Evolutionary conservation across 2,113 vertebrate species (phyloP).

Genomic region (Nibea coibor): DNA sequence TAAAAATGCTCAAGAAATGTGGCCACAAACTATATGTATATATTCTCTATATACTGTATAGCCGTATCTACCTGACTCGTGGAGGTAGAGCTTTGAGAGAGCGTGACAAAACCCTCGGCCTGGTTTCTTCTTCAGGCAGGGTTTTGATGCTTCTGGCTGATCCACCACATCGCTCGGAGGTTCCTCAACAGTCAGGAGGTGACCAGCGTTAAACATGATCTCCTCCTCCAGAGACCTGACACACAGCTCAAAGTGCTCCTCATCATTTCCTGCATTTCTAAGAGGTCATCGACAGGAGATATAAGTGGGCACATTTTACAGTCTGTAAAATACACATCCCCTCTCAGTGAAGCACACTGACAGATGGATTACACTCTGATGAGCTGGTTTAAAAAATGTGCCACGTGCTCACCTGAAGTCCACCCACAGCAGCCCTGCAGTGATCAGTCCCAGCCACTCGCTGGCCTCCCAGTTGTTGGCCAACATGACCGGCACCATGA

Average conservation of each 20-base stretch:
- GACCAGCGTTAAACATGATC: slow-evolving; percentile 65
- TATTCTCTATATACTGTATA: too few species aligned
- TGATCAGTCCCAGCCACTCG: slow-evolving; percentile 76
- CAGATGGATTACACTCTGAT: too few species aligned
- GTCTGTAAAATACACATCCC: too few species aligned
- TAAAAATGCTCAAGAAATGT: too few species aligned
- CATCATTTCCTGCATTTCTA: slow-evolving; percentile 55
- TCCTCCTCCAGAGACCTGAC: slow-evolving; percentile 69
- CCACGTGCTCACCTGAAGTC: slow-evolving; percentile 68
- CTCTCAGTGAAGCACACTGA: too few species aligned
- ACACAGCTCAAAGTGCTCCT: slow-evolving; percentile 68
- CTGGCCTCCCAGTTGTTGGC: slow-evolving; percentile 72
- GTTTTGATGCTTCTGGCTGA: slow-evolving; percentile 7
- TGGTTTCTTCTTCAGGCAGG: slow-evolving; percentile 43
- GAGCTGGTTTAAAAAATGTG: too few species aligned
- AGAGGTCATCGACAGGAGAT: background rate
- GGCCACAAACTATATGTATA: too few species aligned
- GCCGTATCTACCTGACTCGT: slow-evolving; percentile 47
- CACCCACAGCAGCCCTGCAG: slow-evolving; percentile 66
- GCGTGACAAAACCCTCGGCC: slow-evolving; percentile 61
- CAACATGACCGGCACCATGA: slow-evolving; percentile 67
- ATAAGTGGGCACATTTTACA: background rate
- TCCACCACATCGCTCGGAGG: background rate
- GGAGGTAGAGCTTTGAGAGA: slow-evolving; percentile 56
- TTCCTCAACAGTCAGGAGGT: slow-evolving; percentile 51